Conservation (phyloP, 2,797 vertebrate species). For the Botia almorhae region DNA sequence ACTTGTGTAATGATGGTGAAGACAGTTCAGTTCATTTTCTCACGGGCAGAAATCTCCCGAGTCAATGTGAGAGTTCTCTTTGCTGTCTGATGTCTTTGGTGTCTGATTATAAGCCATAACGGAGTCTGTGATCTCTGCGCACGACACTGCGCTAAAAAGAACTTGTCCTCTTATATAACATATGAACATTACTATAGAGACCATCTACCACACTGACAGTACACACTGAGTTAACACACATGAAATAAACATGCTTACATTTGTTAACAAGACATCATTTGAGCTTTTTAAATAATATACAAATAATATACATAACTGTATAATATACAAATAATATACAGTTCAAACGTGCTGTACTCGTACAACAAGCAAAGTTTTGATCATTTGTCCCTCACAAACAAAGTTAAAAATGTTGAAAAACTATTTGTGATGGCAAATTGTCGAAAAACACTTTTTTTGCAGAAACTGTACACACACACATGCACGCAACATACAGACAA, state of each 20-base stretch:
- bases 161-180: constrained; percentile 13
- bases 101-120: constrained; percentile 27
- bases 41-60: not conserved
- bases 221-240: constrained; percentile 30
- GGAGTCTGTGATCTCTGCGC: too few species aligned
- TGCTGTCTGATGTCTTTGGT: not conserved
- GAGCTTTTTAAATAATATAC: too few species aligned
- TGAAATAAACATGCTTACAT: not conserved
- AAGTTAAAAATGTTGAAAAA: too few species aligned
- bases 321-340: not conserved
- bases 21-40: not conserved
- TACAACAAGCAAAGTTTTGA: too few species aligned
- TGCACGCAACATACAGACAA: not conserved
- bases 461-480: not conserved
- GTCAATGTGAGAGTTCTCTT: not conserved
- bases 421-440: too few species aligned
- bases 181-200: constrained; percentile 32
- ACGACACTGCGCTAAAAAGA: too few species aligned
- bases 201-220: constrained; percentile 42
- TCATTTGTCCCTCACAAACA: too few species aligned
- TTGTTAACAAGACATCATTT: too few species aligned
- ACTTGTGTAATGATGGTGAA: not conserved
- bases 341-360: too few species aligned
- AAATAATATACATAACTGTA: too few species aligned
- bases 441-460: too few species aligned